phyloP scores from a whole-genome alignment of 2,888 invertebrate species.

The Pollenia labialis region DNA sequence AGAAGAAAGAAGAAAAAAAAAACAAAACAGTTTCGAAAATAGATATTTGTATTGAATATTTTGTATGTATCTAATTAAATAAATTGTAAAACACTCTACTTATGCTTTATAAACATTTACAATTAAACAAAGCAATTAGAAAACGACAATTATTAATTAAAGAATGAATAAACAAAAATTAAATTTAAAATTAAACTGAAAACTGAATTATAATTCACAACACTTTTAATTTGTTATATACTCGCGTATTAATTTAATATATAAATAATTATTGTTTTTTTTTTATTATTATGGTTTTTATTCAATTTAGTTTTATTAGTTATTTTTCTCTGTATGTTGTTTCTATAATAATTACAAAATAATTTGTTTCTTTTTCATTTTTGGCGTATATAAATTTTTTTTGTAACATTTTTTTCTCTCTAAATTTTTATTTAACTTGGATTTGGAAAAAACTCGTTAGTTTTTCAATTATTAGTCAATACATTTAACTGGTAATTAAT shows the following conservation, averaged over 20 bases:
- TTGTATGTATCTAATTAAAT: slow-evolving; percentile 26
- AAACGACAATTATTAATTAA: slow-evolving; percentile 29
- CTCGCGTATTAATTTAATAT: slow-evolving; percentile 34
- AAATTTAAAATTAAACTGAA: slow-evolving; percentile 27
- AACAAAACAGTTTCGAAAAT: neutral
- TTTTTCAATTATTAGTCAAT: slow-evolving; percentile 5
- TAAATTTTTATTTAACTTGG: slow-evolving; percentile 24
- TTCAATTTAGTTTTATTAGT: slow-evolving; percentile 14
- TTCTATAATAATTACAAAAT: slow-evolving; percentile 14
- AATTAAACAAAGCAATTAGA: slow-evolving; percentile 34
- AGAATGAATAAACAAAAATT: neutral
- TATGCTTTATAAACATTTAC: slow-evolving; percentile 62
- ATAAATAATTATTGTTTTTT: slow-evolving; percentile 57
- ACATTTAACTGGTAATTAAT: slow-evolving; percentile 20
- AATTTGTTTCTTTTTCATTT: slow-evolving; percentile 33
- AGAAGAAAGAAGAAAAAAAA: neutral
- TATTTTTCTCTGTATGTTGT: slow-evolving; percentile 26
- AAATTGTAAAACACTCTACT: slow-evolving; percentile 46
- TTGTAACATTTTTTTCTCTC: neutral
- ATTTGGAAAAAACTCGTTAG: slow-evolving; percentile 37
- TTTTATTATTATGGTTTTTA: slow-evolving; percentile 33
- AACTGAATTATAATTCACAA: slow-evolving; percentile 62
- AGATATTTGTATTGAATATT: slow-evolving; percentile 4
- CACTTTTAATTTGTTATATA: slow-evolving; percentile 64
- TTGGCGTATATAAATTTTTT: slow-evolving; percentile 53